Evolutionary conservation across 2,888 invertebrate species (phyloP).

Genomic region (Glaucopsyche alexis): DNA sequence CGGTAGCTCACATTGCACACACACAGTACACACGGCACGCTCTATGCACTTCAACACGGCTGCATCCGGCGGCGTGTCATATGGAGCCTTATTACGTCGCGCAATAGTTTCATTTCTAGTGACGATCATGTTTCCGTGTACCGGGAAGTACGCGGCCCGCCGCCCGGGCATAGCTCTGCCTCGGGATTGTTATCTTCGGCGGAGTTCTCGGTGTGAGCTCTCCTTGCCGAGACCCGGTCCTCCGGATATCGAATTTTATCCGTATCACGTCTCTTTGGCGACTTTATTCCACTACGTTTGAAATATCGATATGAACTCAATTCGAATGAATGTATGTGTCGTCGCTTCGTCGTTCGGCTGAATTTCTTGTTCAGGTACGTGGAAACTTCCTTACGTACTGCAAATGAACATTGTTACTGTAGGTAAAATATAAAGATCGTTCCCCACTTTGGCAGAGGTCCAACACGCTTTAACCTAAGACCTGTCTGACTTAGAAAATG

Average conservation of each 20-base stretch:
- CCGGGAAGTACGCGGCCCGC: conserved; percentile 46
- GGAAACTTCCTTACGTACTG: conserved; percentile 59
- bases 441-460: conserved; percentile 60
- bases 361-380: conserved; percentile 55
- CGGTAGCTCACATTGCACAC: conserved; percentile 45
- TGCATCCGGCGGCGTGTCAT: conserved; percentile 46
- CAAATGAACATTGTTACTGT: conserved; percentile 60
- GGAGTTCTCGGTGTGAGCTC: conserved; percentile 31
- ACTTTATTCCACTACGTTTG: conserved; percentile 45
- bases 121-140: conserved; percentile 35
- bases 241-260: conserved; percentile 45
- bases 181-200: conserved; percentile 55
- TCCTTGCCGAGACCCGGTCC: conserved; percentile 47
- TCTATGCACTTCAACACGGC: conserved; percentile 55
- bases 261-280: conserved; percentile 44
- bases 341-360: conserved; percentile 52
- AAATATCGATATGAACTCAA: conserved; percentile 52
- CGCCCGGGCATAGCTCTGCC: conserved; percentile 54
- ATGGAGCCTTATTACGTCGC: conserved; percentile 50
- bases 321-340: conserved; percentile 56
- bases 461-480: conserved; percentile 43
- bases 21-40: conserved; percentile 50
- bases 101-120: conserved; percentile 42
- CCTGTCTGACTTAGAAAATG: conserved; percentile 27
- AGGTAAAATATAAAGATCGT: conserved; percentile 56